Conservation (phyloP, 2,113 vertebrate species). For the Odontesthes bonariensis region DNA sequence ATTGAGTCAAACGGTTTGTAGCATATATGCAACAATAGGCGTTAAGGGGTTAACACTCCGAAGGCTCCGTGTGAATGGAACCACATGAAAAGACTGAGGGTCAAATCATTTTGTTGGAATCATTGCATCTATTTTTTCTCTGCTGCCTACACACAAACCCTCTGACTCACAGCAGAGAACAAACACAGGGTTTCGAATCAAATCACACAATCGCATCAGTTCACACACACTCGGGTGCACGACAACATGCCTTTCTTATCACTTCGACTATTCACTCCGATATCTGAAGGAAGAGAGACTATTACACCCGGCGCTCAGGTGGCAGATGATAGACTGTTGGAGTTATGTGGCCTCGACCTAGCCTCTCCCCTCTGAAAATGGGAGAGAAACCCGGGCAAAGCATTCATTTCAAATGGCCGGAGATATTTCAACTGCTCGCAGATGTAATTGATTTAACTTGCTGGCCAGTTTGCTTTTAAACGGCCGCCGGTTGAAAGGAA, state of each 20-base stretch:
- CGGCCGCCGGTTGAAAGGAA: slow-evolving; percentile 27
- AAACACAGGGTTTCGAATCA: slow-evolving; percentile 48
- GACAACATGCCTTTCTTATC: slow-evolving; percentile 54
- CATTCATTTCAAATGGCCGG: slow-evolving; percentile 52
- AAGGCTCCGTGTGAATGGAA: slow-evolving; percentile 54
- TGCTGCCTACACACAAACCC: slow-evolving; percentile 53
- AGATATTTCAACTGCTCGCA: slow-evolving; percentile 49
- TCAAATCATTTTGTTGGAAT: slow-evolving; percentile 60
- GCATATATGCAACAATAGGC: no score
- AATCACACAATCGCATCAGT: slow-evolving; percentile 65
- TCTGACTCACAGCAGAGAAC: slow-evolving; percentile 37
- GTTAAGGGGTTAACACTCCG: no score
- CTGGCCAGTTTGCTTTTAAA: slow-evolving; percentile 11
- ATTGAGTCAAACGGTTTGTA: no score
- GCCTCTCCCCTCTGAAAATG: slow-evolving; percentile 37
- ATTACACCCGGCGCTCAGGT: slow-evolving; percentile 30
- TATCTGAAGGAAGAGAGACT: slow-evolving; percentile 35
- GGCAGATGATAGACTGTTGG: slow-evolving; percentile 41
- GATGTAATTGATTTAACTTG: slow-evolving; percentile 72
- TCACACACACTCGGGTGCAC: slow-evolving; percentile 38
- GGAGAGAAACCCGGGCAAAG: slow-evolving; percentile 47
- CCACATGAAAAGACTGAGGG: slow-evolving; percentile 46
- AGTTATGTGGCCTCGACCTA: slow-evolving; percentile 53
- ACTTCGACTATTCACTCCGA: slow-evolving; percentile 39
- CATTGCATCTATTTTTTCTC: slow-evolving; percentile 60